A percentile compares a stretch with the other conserved stretches of the same genome.
Evolutionary conservation across 1,140 invertebrate species (phyloP).

Genomic region (Drosophila prosaltans): DNA sequence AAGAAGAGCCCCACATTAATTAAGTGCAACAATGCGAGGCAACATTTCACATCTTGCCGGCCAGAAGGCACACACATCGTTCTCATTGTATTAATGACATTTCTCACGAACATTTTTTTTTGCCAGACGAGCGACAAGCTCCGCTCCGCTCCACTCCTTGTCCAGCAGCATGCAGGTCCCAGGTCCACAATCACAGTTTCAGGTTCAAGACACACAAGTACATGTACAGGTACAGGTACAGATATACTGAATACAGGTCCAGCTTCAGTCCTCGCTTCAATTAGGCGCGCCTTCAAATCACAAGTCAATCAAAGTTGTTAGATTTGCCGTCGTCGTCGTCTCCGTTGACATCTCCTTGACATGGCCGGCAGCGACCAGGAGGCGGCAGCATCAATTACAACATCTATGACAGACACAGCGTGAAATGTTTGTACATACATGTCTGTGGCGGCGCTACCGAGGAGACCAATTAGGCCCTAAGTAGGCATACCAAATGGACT

Average conservation of each 20-base stretch:
- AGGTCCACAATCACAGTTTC: conserved; percentile 24
- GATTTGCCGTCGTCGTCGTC: conserved; percentile 64
- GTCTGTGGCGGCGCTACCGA: conserved; percentile 74
- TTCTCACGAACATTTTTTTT: conserved; percentile 74
- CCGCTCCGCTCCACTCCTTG: conserved; percentile 34
- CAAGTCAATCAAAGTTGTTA: conserved; percentile 80
- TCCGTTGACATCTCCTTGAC: conserved; percentile 70
- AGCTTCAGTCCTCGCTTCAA: conserved; percentile 62
- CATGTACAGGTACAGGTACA: conserved; percentile 19
- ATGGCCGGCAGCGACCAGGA: conserved; percentile 50
- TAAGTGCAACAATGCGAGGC: conserved; percentile 75
- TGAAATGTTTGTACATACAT: conserved; percentile 81
- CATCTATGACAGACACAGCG: conserved; percentile 79
- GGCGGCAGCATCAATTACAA: conserved; percentile 79
- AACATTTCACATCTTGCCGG: conserved; percentile 54
- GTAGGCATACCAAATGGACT: conserved; percentile 78
- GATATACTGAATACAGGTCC: conserved; percentile 4
- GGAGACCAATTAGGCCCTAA: conserved; percentile 77
- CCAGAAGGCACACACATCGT: conserved; percentile 56
- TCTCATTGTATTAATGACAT: conserved; percentile 74
- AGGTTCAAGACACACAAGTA: neutral
- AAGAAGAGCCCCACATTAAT: conserved; percentile 69
- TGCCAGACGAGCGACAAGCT: conserved; percentile 50
- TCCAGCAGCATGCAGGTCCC: conserved; percentile 17
- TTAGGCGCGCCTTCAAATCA: conserved; percentile 80